phyloP scores from a whole-genome alignment of 2,113 vertebrate genomes.

The Platichthys stellatus region DNA sequence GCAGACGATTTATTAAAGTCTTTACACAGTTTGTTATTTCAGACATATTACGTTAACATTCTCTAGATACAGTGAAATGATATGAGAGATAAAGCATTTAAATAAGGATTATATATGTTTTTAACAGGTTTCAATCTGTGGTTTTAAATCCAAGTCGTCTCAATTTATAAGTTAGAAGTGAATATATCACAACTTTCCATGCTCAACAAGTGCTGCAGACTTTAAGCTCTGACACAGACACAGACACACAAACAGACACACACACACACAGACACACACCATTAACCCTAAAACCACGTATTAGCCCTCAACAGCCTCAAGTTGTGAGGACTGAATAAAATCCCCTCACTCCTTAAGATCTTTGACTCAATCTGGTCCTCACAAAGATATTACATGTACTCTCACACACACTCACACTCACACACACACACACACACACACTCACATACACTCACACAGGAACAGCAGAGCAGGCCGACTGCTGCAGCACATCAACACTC shows the following conservation, averaged over 20 bases:
- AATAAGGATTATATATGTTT: slow-evolving; percentile 53
- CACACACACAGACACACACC: background rate
- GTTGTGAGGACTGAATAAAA: background rate
- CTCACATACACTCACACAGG: slow-evolving; percentile 9
- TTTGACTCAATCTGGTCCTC: background rate
- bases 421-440: slow-evolving; percentile 12
- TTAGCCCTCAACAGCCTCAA: background rate
- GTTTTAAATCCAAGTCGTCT: slow-evolving; percentile 15
- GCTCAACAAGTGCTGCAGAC: background rate
- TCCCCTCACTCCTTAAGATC: background rate
- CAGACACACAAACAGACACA: background rate
- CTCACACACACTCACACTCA: slow-evolving; percentile 20
- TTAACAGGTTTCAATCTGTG: slow-evolving; percentile 27
- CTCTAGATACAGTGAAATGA: slow-evolving; percentile 52
- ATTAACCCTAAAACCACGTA: background rate
- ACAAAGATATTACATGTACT: slow-evolving; percentile 14
- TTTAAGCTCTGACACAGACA: background rate
- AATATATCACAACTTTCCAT: slow-evolving; percentile 19
- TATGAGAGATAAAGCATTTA: slow-evolving; percentile 46
- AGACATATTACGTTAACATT: slow-evolving; percentile 53
- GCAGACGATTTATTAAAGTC: slow-evolving; percentile 67
- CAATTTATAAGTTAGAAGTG: slow-evolving; percentile 46
- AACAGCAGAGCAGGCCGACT: slow-evolving; percentile 24
- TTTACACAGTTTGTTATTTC: slow-evolving; percentile 56
- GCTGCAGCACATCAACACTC: slow-evolving; percentile 21